A percentile compares a stretch with the other conserved stretches of the same genome.
These are phyloP conservation scores for Crocodylus rhombifer DNA, from an alignment of 2,797 vertebrate species.

Conservation along the genomic window DNA sequence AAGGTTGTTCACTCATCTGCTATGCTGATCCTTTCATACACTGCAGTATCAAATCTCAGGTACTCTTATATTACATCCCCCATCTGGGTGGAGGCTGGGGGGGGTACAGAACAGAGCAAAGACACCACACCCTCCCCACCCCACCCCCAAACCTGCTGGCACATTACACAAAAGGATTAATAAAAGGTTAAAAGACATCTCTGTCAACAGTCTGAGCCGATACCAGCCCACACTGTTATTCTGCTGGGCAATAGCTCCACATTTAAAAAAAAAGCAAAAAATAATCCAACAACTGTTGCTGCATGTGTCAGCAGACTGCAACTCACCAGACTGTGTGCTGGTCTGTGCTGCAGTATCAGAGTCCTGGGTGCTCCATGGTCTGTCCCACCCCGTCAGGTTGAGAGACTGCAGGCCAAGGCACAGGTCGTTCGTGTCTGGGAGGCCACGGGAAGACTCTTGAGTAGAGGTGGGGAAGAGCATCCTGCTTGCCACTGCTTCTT, in stretches of 20 bases:
- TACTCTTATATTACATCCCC: constrained; percentile 47
- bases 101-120: constrained; percentile 46
- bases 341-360: constrained; percentile 87
- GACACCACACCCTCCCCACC: not conserved
- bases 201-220: constrained; percentile 18
- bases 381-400: constrained; percentile 94
- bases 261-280: not conserved
- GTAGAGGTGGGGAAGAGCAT: constrained; percentile 95
- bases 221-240: constrained; percentile 35
- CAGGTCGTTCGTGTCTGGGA: constrained; percentile 91
- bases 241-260: constrained; percentile 48
- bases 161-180: constrained; percentile 41
- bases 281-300: constrained; percentile 81
- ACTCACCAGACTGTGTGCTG: constrained; percentile 93
- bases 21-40: not conserved
- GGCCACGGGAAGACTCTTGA: constrained; percentile 91
- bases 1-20: not conserved
- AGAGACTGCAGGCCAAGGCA: constrained; percentile 98
- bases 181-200: rapidly evolving
- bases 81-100: constrained; percentile 26
- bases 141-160: not conserved
- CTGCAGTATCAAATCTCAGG: constrained; percentile 63
- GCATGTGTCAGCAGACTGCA: constrained; percentile 22
- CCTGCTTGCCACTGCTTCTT: constrained; percentile 91
- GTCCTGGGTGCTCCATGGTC: constrained; percentile 97